Conservation (phyloP, 1,140 invertebrate species). For the Bombus pascuorum region DNA sequence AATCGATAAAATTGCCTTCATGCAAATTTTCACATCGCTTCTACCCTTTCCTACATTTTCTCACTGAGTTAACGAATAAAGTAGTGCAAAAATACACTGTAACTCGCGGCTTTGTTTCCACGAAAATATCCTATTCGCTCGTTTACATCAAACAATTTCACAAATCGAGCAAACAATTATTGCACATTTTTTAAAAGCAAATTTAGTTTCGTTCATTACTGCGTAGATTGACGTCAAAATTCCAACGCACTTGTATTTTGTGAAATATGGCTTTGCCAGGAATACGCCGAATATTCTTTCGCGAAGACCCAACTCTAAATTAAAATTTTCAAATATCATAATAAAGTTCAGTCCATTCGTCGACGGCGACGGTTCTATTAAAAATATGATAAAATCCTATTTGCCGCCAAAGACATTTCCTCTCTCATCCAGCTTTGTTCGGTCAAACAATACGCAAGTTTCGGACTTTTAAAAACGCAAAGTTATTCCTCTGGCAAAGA, state of each 20-base stretch:
- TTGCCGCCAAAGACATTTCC: background rate
- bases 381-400: background rate
- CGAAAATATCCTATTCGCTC: background rate
- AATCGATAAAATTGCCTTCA: slow-evolving; percentile 29
- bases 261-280: no score
- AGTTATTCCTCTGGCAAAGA: background rate
- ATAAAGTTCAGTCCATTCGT: background rate
- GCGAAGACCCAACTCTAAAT: background rate
- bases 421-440: background rate
- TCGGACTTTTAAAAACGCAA: background rate
- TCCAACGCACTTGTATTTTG: no score
- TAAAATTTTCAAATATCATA: background rate
- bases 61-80: background rate
- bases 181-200: background rate
- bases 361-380: background rate
- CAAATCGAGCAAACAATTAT: background rate
- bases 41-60: background rate
- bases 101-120: background rate
- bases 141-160: background rate
- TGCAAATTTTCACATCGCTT: background rate
- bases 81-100: background rate
- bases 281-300: no score
- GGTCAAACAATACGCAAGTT: background rate
- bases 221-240: no score
- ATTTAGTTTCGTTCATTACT: background rate